Base-by-base conservation (phyloP, 1,140 invertebrate species). In the Andricus grossulariae region DNA sequence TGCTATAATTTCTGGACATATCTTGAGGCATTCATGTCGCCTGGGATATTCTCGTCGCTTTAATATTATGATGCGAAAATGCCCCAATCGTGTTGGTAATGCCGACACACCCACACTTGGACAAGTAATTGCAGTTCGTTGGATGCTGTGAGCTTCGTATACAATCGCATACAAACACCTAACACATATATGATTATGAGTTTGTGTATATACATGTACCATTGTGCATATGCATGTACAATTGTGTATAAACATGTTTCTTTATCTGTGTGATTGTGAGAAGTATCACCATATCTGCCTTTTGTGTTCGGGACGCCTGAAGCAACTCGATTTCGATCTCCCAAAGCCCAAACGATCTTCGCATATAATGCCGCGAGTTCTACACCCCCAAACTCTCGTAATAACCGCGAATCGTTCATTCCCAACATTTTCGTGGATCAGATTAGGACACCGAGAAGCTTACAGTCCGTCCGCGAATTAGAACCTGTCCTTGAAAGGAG, bases 321-420 rank as follows among this genome's bases (percentile, higher is more conserved):
- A 66, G 60, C 60, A 66, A 66, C 60, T 39, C 25, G 60, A 66
- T 66, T 66, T 66, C 21, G 12, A 66, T 66, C 60, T 66, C 39
- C 1, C 3, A 39, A 66, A 66, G 25, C 39, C 15, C 12, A 66
- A 66, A 66, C 60, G 60, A 66, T 66, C 60, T 66, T 6, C 60
- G 32, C 60, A 16, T 66, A 66, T 66, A 66, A 39, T 66, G 25
- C 60, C 60, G 60, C 60, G 60, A 66, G 25, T 66, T 66, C 39
- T 32, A 45, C 39, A 45, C 39, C 39, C 39, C 10, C 39, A 45
- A 10, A 45, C 39, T 39, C 32, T 32, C 15, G 60, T 66, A 39
- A 66, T 66, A 66, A 66, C 60, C 60, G 60, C 60, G 60, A 66
- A 66, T 66, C 16, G 60, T 66, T 16, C 25, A 21, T 66, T 39